Conservation (phyloP, 2,113 vertebrate genomes). For the Herpailurus yagouaroundi region DNA sequence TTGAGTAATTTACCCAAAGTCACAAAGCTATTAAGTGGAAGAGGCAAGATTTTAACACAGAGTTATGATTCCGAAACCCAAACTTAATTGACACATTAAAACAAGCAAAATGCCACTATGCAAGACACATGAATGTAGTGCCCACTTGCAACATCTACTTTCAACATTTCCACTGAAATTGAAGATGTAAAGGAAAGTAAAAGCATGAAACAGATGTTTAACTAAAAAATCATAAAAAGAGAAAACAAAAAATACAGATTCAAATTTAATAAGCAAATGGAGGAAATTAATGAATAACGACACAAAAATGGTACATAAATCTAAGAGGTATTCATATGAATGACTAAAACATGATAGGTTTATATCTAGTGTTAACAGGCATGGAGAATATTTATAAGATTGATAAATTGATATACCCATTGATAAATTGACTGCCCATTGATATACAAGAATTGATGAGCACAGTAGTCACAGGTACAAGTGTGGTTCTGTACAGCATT, state of each 20-base stretch:
- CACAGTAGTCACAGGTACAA: accelerated
- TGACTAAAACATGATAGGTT: not conserved
- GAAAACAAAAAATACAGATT: not conserved
- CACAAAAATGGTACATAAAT: not conserved
- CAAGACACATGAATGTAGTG: not conserved
- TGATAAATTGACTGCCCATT: not conserved
- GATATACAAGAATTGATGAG: not conserved
- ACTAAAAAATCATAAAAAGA: not conserved
- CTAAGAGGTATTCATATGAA: not conserved
- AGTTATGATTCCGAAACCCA: not conserved
- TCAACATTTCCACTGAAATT: not conserved
- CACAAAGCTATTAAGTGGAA: not conserved
- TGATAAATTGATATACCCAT: too few relatives aligned
- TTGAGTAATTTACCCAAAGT: not conserved
- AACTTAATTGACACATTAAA: not conserved
- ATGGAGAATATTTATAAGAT: not conserved
- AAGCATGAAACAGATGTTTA: not conserved
- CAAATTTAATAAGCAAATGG: not conserved
- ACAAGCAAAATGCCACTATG: not conserved
- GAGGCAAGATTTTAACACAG: not conserved
- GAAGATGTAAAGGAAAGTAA: not conserved
- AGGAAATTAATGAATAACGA: not conserved
- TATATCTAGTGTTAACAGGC: not conserved
- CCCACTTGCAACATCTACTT: not conserved
- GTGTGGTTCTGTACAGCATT: too few relatives aligned